Percentiles rank a stretch among this genome's conserved stretches.
Evolutionary conservation across 2,113 vertebrate genomes (phyloP).

Genomic region (Chelonoidis abingdonii): DNA sequence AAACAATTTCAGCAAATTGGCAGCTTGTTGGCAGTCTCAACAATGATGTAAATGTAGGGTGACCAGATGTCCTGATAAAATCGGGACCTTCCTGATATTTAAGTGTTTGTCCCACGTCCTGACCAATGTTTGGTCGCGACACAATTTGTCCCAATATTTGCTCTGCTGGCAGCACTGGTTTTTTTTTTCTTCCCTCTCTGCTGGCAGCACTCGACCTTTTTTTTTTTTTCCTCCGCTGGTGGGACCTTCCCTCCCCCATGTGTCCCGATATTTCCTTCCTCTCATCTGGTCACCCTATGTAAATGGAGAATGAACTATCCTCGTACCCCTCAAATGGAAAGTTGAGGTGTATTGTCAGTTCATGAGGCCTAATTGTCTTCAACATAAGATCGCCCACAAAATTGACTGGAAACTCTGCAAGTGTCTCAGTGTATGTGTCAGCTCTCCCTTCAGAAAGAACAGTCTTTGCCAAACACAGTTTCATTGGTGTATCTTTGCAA

Average conservation of each 20-base stretch:
- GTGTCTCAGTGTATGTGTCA: not conserved
- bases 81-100: too few relatives aligned
- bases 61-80: too few relatives aligned
- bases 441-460: not conserved
- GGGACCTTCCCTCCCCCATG: too few relatives aligned
- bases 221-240: too few relatives aligned
- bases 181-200: too few relatives aligned
- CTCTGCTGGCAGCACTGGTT: too few relatives aligned
- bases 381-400: accelerated
- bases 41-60: not conserved
- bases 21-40: not conserved
- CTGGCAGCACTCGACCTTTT: too few relatives aligned
- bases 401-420: not conserved
- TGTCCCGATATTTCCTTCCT: too few relatives aligned
- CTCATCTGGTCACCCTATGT: not conserved
- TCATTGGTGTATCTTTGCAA: not conserved
- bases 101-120: too few relatives aligned
- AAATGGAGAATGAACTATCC: not conserved
- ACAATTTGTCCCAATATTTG: too few relatives aligned
- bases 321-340: not conserved
- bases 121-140: too few relatives aligned
- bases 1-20: not conserved
- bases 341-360: not conserved
- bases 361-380: not conserved
- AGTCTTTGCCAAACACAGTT: accelerated